Evolutionary conservation across 2,888 invertebrate species (phyloP).

Genomic region (Macrosiphum euphorbiae): DNA sequence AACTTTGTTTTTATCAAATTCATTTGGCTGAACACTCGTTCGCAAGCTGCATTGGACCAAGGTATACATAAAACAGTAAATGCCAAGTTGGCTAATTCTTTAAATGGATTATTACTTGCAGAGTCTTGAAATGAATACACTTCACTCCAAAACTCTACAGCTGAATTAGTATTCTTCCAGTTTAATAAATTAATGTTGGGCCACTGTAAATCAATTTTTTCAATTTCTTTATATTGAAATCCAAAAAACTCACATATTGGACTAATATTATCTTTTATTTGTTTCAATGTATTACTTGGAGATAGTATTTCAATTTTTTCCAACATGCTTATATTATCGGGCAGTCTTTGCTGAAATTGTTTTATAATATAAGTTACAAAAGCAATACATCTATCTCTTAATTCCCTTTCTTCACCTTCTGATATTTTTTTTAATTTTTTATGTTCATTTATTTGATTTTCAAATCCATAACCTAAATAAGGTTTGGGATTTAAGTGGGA

Average conservation of each 20-base stretch:
- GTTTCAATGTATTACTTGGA: not conserved
- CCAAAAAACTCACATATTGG: not conserved
- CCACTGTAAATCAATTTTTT: slow-evolving; percentile 13
- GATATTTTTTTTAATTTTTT: not conserved
- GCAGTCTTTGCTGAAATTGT: slow-evolving; percentile 9
- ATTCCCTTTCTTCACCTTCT: not conserved
- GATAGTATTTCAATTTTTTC: slow-evolving; percentile 10
- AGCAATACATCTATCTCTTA: slow-evolving; percentile 7
- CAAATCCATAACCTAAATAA: slow-evolving; percentile 23
- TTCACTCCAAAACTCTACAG: slow-evolving; percentile 68
- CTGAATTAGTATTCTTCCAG: slow-evolving; percentile 34
- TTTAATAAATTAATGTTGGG: not conserved
- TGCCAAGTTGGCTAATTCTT: slow-evolving; percentile 66
- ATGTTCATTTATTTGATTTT: slow-evolving; percentile 1
- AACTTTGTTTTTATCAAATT: slow-evolving; percentile 66
- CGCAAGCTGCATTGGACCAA: slow-evolving; percentile 67
- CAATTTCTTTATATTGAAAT: not conserved
- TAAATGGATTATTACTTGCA: slow-evolving; percentile 66
- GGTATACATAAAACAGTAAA: slow-evolving; percentile 66
- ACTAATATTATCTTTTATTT: not conserved
- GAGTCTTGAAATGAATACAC: slow-evolving; percentile 67
- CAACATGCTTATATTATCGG: not conserved
- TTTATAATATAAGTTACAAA: not conserved
- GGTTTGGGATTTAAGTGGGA: not conserved
- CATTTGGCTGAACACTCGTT: slow-evolving; percentile 67